A percentile compares a stretch with the other conserved stretches of the same genome.
Evolutionary conservation across 2,888 invertebrate genomes (phyloP).

Genomic region (Graphium colonna): DNA sequence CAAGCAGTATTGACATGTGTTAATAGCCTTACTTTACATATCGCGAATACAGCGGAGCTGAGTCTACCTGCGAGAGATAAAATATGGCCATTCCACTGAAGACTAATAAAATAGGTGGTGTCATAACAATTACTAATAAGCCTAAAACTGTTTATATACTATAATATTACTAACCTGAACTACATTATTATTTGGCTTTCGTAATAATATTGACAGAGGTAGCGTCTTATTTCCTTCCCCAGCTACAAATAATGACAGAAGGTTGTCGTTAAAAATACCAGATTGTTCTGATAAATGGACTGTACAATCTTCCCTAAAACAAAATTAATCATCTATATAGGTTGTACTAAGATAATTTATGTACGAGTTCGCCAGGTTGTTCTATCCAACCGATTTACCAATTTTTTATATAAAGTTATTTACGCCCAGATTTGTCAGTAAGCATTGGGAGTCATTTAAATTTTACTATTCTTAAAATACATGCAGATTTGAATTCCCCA

Average conservation of each 20-base stretch:
- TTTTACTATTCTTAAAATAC: too few relatives aligned
- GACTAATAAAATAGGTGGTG: neutral
- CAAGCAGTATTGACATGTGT: too few relatives aligned
- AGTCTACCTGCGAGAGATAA: too few relatives aligned
- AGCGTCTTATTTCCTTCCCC: slow-evolving; percentile 39
- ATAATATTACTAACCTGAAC: slow-evolving; percentile 44
- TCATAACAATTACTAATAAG: neutral
- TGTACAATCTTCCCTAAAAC: slow-evolving; percentile 48
- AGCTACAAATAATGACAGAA: slow-evolving; percentile 46
- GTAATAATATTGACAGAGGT: slow-evolving; percentile 46
- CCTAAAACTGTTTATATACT: neutral
- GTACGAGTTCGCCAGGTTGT: too few relatives aligned
- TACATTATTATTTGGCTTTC: slow-evolving; percentile 46
- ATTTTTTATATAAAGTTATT: too few relatives aligned
- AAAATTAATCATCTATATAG: slow-evolving; percentile 7
- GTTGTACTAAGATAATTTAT: slow-evolving; percentile 1
- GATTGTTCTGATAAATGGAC: slow-evolving; percentile 44
- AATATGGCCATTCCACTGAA: too few relatives aligned
- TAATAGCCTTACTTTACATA: too few relatives aligned
- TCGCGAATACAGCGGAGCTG: too few relatives aligned
- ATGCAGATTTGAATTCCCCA: too few relatives aligned
- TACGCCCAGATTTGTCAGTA: too few relatives aligned
- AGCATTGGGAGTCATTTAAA: too few relatives aligned
- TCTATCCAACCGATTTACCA: too few relatives aligned
- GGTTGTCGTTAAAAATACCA: slow-evolving; percentile 34